Evolutionary conservation across 1,140 invertebrate species (phyloP), one percentile per base, ranked within the genome.

Genomic region (Planococcus citri): DNA sequence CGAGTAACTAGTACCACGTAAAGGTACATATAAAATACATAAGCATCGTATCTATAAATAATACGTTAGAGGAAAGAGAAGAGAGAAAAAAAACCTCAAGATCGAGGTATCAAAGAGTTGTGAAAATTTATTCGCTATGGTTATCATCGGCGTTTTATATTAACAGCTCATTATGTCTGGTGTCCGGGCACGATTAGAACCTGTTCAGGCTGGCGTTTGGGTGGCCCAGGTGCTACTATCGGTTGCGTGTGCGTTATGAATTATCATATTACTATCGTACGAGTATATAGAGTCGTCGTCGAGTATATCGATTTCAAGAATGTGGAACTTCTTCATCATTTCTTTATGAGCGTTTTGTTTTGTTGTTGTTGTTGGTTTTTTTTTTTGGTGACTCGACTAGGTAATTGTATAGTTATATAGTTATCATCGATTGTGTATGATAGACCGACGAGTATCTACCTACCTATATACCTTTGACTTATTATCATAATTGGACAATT

Each of bases 81-180:
- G 33, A 37, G 33, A 37, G 33, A 37, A 37, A 51, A 51, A 51
- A 33, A 33, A 33, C 29, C 29, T 33, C 29, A 33, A 33, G 4
- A 33, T 33, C 29, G 29, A 33, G 29, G 29, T 33, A 33, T 51
- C n/a, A 51, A 51, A 14, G 2, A 51, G 41, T 20, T 51, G 10
- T 51, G 41, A 51, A 51, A 51, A 51, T 51, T 17, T 51, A 51
- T 51, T 51, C 41, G 41, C 12, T 17, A 14, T 17, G 41, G 4
- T 9, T 51, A 51, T 51, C 41, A 51, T 51, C 10, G 2, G n/a
- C 41, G 41, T 51, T 51, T 51, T 51, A 51, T 51, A 51, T 51
- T 51, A 51, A 51, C 41, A 51, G 41, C 41, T 51, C 41, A 51
- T 51, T 51, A 51, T 51, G 41, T 51, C 41, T 51, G 17, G 41